Evolutionary conservation across 2,113 vertebrate genomes (phyloP).

Genomic region (Alouatta palliata): DNA sequence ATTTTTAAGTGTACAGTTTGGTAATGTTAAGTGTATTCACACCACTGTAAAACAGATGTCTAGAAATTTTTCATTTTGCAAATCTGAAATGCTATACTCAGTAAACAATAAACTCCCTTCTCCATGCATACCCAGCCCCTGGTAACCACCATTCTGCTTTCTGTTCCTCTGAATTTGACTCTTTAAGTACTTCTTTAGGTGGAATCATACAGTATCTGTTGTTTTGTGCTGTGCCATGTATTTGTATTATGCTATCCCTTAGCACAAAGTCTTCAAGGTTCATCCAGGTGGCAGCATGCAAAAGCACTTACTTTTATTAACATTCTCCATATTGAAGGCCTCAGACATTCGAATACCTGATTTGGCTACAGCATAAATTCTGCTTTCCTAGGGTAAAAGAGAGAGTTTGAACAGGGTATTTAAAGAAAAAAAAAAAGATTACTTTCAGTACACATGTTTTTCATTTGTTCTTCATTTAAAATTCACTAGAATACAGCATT

Average conservation of each 20-base stretch:
- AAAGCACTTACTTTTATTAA: constrained; percentile 90
- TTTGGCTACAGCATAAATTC: constrained; percentile 98
- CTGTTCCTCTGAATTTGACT: neutral
- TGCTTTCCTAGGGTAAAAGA: constrained; percentile 91
- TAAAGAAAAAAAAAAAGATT: constrained; percentile 18
- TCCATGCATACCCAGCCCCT: accelerated
- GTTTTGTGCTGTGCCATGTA: neutral
- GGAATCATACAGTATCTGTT: neutral
- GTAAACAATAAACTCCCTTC: neutral
- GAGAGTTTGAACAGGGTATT: constrained; percentile 53
- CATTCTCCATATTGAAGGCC: constrained; percentile 87
- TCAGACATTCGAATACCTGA: constrained; percentile 97
- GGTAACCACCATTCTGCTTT: neutral
- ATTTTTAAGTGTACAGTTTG: neutral
- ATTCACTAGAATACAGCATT: neutral
- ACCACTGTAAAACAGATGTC: neutral
- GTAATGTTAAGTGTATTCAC: neutral
- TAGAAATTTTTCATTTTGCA: neutral
- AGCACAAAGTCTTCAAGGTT: neutral
- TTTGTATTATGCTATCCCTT: neutral
- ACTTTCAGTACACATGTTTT: constrained; percentile 31
- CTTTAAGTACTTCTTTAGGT: neutral
- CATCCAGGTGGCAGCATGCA: neutral
- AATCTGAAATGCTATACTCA: neutral
- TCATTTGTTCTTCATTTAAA: constrained; percentile 38